Evolutionary conservation across 2,797 vertebrate species (phyloP).

Genomic region (Tachyglossus aculeatus): DNA sequence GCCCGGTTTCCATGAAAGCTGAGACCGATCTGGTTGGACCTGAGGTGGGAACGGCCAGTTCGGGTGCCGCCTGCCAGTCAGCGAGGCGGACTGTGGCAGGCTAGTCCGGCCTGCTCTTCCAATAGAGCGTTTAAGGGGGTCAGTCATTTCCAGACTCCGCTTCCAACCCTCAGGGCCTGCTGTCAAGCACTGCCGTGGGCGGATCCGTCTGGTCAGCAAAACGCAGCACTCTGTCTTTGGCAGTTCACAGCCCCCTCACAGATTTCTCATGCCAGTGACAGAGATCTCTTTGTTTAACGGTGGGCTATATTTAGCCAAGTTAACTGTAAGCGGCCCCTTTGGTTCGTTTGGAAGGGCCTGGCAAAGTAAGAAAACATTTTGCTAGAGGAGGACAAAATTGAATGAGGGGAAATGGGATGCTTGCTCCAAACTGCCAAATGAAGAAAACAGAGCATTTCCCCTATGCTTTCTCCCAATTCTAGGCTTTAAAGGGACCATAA

Average conservation of each 20-base stretch:
- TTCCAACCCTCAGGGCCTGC: too few relatives aligned
- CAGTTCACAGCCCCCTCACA: constrained; percentile 64
- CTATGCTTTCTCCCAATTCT: constrained; percentile 31
- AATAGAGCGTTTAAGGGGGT: too few relatives aligned
- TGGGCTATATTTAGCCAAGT: constrained; percentile 65
- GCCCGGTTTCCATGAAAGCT: too few relatives aligned
- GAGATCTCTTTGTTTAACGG: constrained; percentile 65
- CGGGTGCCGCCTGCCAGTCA: too few relatives aligned
- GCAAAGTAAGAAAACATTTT: constrained; percentile 55
- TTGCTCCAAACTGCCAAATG: constrained; percentile 52
- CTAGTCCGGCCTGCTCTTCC: too few relatives aligned
- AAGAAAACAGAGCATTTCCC: constrained; percentile 51
- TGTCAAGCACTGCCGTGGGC: too few relatives aligned
- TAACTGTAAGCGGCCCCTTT: constrained; percentile 65
- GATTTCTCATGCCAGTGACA: constrained; percentile 69
- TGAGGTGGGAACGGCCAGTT: too few relatives aligned
- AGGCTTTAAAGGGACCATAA: constrained; percentile 36
- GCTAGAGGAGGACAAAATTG: constrained; percentile 37
- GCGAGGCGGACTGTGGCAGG: too few relatives aligned
- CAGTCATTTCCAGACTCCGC: too few relatives aligned
- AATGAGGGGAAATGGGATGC: constrained; percentile 57
- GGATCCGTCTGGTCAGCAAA: not conserved
- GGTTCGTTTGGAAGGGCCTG: constrained; percentile 61
- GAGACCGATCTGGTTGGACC: too few relatives aligned
- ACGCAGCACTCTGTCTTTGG: not conserved